Conservation (phyloP, 2,888 invertebrate species). For the Chrysolina americana region DNA sequence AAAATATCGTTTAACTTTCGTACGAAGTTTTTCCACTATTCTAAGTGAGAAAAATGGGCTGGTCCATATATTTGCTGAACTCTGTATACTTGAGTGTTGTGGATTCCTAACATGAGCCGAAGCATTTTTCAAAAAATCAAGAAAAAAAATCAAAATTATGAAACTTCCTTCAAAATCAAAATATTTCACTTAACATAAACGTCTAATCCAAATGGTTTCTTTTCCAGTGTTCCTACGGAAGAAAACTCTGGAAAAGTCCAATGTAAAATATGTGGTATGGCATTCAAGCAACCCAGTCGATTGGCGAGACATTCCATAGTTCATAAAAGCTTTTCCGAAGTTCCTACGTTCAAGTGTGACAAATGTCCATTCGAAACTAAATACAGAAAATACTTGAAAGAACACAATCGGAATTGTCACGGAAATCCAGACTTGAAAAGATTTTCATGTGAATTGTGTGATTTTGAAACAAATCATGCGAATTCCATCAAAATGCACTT, state of each 20-base stretch:
- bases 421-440: not conserved
- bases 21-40: too few species aligned
- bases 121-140: too few species aligned
- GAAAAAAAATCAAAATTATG: too few species aligned
- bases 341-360: not conserved
- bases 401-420: not conserved
- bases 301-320: not conserved
- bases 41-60: too few species aligned
- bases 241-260: not conserved
- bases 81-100: too few species aligned
- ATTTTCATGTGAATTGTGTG: constrained; percentile 10
- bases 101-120: too few species aligned
- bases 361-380: constrained; percentile 11
- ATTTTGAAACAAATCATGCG: not conserved
- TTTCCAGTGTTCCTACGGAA: too few species aligned
- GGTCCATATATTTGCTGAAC: too few species aligned
- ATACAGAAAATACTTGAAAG: not conserved
- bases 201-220: too few species aligned
- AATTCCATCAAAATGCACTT: not conserved
- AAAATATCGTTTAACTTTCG: too few species aligned
- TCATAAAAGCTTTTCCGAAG: constrained; percentile 2
- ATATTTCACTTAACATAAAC: too few species aligned
- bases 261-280: not conserved
- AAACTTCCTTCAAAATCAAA: too few species aligned
- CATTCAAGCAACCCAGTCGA: not conserved